Base-by-base conservation (phyloP, 2,888 invertebrate genomes). In the Drosophila merina region DNA sequence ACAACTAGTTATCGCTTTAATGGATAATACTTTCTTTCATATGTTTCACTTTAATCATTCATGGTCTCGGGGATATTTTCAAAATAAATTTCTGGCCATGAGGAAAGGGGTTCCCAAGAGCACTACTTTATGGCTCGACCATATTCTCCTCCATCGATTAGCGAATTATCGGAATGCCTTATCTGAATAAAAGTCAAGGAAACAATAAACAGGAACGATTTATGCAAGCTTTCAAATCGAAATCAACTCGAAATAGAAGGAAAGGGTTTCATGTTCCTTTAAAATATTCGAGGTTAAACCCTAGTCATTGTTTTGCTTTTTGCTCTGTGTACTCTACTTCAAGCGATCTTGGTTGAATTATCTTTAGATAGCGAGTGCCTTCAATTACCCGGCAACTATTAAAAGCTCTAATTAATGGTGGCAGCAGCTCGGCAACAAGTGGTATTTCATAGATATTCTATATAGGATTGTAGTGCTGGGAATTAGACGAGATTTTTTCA, bases 351-450 rank as follows among this genome's bases (percentile, higher is more conserved):
- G 64, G 8, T 54, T 64, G 26, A 64, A 64, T 64, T 64, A 64
- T 64, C 52, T 64, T 31, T 7, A 64, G 64, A 64, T 64, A 64
- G 64, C 36, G 14, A 64, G 30, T 52, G 36, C 44, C 64, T 44
- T 64, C 66, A 52, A 64, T 64, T 64, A 38, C 66, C 44, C 52
- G 25, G 4, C 44, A 25, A 64, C 36, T 28, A 64, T 64, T 64
- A 54, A 64, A 64, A 36, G 45, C 45, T 36, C 45, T 44, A 64
- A 64, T 64, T 64, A 54, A 64, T 64, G 63, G 64, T 64, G 63
- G 36, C 63, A 54, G 63, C 44, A 54, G 63, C 44, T n/a, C 36
- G 52, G 63, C 63, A 64, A 64, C 52, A 64, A 64, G 63, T 64
- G 66, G 45, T 33, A 44, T 44, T 25, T 10, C 8, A 42, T 6